Conservation (phyloP, 35 echinoderm and acorn worm species). For the Ptychodera flava region DNA sequence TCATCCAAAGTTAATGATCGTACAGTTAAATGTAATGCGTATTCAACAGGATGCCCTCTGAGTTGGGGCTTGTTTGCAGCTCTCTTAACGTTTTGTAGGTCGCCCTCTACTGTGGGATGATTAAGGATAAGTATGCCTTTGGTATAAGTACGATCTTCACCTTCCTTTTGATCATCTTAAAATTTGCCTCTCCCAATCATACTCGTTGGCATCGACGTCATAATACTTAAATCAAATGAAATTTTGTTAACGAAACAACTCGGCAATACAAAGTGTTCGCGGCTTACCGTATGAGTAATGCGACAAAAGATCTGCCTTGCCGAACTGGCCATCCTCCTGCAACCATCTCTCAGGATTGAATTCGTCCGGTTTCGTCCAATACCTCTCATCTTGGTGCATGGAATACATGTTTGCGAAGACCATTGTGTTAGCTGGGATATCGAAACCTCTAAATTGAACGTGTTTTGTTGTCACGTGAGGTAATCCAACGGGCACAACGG, state of each 20-base stretch:
- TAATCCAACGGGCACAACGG: slow-evolving; percentile 77
- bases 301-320: not conserved
- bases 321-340: slow-evolving; percentile 41
- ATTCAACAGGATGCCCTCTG: too few relatives aligned
- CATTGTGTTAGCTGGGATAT: slow-evolving; percentile 81
- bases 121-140: too few relatives aligned
- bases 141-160: too few relatives aligned
- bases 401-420: slow-evolving; percentile 94
- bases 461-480: slow-evolving; percentile 88
- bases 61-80: too few relatives aligned
- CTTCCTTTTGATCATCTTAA: too few relatives aligned
- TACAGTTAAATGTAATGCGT: too few relatives aligned
- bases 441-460: slow-evolving; percentile 70
- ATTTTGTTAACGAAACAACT: not conserved
- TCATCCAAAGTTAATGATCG: too few relatives aligned
- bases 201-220: not conserved
- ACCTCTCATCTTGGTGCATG: slow-evolving; percentile 79
- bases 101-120: too few relatives aligned
- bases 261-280: too few relatives aligned
- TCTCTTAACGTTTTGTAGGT: too few relatives aligned
- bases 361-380: slow-evolving; percentile 78
- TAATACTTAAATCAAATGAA: not conserved
- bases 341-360: slow-evolving; percentile 91
- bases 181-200: not conserved
- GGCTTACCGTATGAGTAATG: not conserved